Conservation (phyloP, 2,113 vertebrate genomes). For the Rhinoderma darwinii region DNA sequence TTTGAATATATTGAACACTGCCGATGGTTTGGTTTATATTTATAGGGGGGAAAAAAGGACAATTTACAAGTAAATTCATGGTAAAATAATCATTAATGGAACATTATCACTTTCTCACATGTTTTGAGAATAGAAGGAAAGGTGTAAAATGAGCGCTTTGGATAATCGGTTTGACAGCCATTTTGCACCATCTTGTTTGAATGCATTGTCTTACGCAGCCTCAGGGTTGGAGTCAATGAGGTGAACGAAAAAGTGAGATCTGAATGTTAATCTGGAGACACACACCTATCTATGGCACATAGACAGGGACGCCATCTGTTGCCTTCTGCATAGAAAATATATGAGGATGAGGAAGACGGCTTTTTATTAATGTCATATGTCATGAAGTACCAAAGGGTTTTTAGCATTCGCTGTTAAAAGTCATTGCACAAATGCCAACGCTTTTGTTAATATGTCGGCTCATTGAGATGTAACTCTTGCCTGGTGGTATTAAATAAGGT, state of each 20-base stretch:
- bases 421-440: slow-evolving; percentile 47
- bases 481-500: slow-evolving; percentile 54
- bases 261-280: slow-evolving; percentile 13
- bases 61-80: slow-evolving; percentile 12
- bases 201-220: slow-evolving; percentile 44
- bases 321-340: not conserved
- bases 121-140: not conserved
- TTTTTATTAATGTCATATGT: slow-evolving; percentile 39
- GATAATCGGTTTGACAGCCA: slow-evolving; percentile 39
- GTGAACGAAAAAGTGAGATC: slow-evolving; percentile 20
- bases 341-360: accelerated
- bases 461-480: slow-evolving; percentile 57
- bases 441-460: slow-evolving; percentile 49
- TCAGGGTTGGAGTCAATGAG: slow-evolving; percentile 38
- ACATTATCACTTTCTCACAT: slow-evolving; percentile 20
- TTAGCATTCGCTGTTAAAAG: slow-evolving; percentile 24
- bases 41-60: not conserved
- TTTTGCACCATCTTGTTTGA: slow-evolving; percentile 47
- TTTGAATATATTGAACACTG: not conserved
- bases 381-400: not conserved
- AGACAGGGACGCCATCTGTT: slow-evolving; percentile 26
- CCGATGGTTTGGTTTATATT: not conserved
- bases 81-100: slow-evolving; percentile 6
- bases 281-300: slow-evolving; percentile 16
- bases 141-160: slow-evolving; percentile 20